Evolutionary conservation across 2,797 vertebrate genomes (phyloP).

Genomic region (Cyclura pinguis): DNA sequence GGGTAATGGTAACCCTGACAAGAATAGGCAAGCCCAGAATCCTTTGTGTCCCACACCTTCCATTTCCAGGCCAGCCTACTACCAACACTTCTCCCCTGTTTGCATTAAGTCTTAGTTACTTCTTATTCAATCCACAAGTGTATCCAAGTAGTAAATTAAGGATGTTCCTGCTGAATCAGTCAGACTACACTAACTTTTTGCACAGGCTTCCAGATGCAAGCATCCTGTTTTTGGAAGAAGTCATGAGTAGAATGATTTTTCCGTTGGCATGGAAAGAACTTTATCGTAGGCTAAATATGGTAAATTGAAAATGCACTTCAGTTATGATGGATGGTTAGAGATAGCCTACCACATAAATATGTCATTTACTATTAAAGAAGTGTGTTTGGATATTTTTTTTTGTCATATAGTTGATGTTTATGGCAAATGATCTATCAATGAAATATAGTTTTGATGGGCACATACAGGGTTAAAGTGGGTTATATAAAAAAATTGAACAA

Average conservation of each 20-base stretch:
- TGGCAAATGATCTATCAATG: not conserved
- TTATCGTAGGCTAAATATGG: not conserved
- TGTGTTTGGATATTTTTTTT: not conserved
- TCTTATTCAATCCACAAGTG: not conserved
- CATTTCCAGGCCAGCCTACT: not conserved
- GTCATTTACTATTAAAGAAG: not conserved
- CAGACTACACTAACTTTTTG: too few species aligned
- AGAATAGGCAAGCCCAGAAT: not conserved
- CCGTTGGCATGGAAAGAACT: too few species aligned
- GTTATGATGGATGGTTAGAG: too few species aligned
- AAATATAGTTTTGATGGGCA: not conserved
- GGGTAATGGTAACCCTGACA: not conserved
- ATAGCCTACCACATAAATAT: not conserved
- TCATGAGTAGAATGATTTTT: not conserved
- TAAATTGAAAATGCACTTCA: not conserved
- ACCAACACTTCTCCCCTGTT: not conserved
- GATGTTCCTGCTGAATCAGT: not conserved
- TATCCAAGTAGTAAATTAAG: not conserved
- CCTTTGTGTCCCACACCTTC: not conserved
- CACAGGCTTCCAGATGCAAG: not conserved
- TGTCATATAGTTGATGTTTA: not conserved
- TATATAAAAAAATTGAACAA: not conserved
- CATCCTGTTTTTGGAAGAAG: not conserved
- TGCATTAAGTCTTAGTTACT: not conserved
- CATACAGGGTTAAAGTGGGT: not conserved